A percentile compares a stretch with the other conserved stretches of the same genome.
Conservation (phyloP, 1,140 invertebrate genomes). For the Hypothenemus hampei region DNA sequence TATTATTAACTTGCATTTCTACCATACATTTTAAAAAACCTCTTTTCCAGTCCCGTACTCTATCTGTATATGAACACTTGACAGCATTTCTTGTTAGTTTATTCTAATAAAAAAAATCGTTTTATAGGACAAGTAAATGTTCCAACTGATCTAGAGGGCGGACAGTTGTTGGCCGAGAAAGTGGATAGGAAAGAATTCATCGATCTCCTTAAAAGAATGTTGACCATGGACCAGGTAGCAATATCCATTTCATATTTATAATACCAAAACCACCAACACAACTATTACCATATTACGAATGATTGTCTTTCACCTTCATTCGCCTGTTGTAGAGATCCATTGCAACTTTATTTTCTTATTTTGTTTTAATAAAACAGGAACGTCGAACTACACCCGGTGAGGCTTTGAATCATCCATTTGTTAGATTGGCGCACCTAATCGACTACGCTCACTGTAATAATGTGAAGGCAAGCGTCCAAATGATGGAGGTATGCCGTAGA, state of each 20-base stretch:
- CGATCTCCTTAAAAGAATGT: conserved; percentile 93
- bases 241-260: conserved; percentile 47
- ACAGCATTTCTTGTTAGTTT: too few relatives aligned
- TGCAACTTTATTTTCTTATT: conserved; percentile 28
- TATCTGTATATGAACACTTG: too few relatives aligned
- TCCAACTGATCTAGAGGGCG: conserved; percentile 92
- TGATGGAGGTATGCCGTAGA: conserved; percentile 80
- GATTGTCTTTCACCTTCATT: too few relatives aligned
- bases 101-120: too few relatives aligned
- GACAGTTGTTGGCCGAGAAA: conserved; percentile 92
- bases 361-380: conserved; percentile 60
- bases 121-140: conserved; percentile 81
- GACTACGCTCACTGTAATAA: conserved; percentile 97
- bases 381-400: conserved; percentile 91
- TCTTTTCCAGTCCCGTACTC: too few relatives aligned
- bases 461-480: conserved; percentile 90
- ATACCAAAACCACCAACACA: background rate
- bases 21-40: too few relatives aligned
- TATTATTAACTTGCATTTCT: too few relatives aligned
- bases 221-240: conserved; percentile 93
- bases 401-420: conserved; percentile 92
- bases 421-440: conserved; percentile 85
- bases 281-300: too few relatives aligned
- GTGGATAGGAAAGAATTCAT: conserved; percentile 95
- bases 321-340: too few relatives aligned